Conservation (phyloP, 2,797 vertebrate genomes). For the Myotis pilosus region DNA sequence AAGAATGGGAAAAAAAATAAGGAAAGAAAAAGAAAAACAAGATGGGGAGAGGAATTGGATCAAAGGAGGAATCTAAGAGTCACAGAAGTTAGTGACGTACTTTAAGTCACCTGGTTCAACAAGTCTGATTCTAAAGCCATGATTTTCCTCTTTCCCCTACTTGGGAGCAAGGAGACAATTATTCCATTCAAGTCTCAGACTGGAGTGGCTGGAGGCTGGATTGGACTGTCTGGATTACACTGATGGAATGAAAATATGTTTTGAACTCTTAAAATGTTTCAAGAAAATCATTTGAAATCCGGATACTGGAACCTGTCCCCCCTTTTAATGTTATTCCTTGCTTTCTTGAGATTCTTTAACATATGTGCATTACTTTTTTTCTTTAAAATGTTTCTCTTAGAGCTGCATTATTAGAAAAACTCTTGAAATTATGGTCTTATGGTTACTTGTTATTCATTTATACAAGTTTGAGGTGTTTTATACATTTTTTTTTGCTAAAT, state of each 20-base stretch:
- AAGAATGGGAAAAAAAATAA: not conserved
- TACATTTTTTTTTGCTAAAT: not conserved
- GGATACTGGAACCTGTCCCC: not conserved
- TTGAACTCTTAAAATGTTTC: not conserved
- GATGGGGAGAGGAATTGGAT: not conserved
- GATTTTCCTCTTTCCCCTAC: not conserved
- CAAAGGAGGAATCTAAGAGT: not conserved
- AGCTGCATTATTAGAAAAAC: slow-evolving; percentile 1
- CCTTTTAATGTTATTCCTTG: not conserved
- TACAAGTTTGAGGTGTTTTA: slow-evolving; percentile 45
- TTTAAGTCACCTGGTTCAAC: not conserved
- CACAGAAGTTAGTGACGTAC: not conserved
- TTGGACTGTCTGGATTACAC: not conserved
- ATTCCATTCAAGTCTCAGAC: not conserved
- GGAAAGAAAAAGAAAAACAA: no score
- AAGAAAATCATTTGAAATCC: not conserved
- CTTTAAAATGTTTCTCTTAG: not conserved
- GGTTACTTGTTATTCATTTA: slow-evolving; percentile 40
- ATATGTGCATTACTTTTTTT: not conserved
- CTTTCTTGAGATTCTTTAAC: slow-evolving; percentile 55
- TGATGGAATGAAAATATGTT: not conserved
- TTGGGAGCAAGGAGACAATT: not conserved
- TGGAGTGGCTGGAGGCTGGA: not conserved
- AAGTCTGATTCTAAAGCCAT: not conserved
- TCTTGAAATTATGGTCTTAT: slow-evolving; percentile 46